These are phyloP conservation scores for Endomychus coccineus DNA, from an alignment of 2,888 invertebrate species.

Conservation along the genomic window DNA sequence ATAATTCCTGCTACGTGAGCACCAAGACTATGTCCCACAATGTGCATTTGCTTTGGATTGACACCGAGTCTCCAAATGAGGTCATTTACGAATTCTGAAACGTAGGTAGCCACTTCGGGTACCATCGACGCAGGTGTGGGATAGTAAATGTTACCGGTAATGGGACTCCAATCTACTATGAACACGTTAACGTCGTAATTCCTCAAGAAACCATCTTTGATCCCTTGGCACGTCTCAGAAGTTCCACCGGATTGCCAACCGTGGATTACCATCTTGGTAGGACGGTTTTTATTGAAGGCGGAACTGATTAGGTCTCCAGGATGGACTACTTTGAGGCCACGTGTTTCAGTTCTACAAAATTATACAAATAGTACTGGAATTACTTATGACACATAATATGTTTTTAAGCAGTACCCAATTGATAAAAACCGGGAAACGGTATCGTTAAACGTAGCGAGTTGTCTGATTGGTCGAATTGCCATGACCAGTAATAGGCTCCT, in stretches of 20 bases:
- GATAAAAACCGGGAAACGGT: too few species aligned
- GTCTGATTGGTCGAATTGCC: too few species aligned
- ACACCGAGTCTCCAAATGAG: constrained; percentile 35
- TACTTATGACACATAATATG: too few species aligned
- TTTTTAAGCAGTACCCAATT: too few species aligned
- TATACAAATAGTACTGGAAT: too few species aligned
- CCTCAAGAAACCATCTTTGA: constrained; percentile 35
- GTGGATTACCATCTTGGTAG: constrained; percentile 49
- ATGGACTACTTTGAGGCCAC: too few species aligned
- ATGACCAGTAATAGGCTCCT: too few species aligned
- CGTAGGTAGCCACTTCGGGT: constrained; percentile 47
- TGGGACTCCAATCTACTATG: constrained; percentile 34
- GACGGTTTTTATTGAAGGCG: constrained; percentile 42
- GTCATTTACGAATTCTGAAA: constrained; percentile 44
- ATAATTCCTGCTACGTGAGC: constrained; percentile 48
- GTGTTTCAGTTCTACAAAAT: too few species aligned
- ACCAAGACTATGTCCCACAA: constrained; percentile 55
- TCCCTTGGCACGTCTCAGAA: constrained; percentile 40
- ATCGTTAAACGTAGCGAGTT: too few species aligned
- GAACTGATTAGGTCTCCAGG: not conserved
- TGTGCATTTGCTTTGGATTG: constrained; percentile 44
- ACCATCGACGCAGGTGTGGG: constrained; percentile 37
- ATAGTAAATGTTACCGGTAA: constrained; percentile 32
- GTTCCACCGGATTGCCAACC: constrained; percentile 47
- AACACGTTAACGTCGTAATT: constrained; percentile 46